phyloP scores from a whole-genome alignment of 2,113 vertebrate species.

The Otus sunia region DNA sequence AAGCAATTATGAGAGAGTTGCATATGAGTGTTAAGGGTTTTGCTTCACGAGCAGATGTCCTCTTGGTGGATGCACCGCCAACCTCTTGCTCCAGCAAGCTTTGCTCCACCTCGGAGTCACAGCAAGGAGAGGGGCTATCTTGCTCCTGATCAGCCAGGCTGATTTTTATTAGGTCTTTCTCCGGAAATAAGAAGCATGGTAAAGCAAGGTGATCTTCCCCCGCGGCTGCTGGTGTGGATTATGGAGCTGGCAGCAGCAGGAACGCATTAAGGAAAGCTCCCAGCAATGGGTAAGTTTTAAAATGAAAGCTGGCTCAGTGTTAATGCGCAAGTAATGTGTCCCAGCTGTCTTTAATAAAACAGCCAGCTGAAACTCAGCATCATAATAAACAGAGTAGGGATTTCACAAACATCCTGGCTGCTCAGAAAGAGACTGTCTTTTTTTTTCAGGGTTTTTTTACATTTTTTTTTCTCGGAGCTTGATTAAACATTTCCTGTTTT shows the following conservation, averaged over 20 bases:
- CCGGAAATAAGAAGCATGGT: slow-evolving; percentile 13
- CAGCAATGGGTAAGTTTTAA: slow-evolving; percentile 58
- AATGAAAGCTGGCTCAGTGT: slow-evolving; percentile 73
- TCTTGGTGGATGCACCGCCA: not conserved
- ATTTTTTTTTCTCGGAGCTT: slow-evolving; percentile 1
- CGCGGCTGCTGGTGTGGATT: slow-evolving; percentile 36
- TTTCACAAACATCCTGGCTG: slow-evolving; percentile 76
- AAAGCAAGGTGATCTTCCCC: slow-evolving; percentile 44
- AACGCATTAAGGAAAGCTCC: slow-evolving; percentile 41
- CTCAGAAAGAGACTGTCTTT: slow-evolving; percentile 16
- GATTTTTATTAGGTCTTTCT: slow-evolving; percentile 9
- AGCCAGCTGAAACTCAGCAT: slow-evolving; percentile 69
- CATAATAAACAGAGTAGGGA: slow-evolving; percentile 68
- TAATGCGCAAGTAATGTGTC: slow-evolving; percentile 74
- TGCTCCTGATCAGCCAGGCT: not conserved
- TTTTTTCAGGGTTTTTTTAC: not conserved
- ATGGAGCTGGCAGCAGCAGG: slow-evolving; percentile 69
- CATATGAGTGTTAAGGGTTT: not conserved
- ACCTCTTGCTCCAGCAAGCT: not conserved
- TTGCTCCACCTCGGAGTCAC: not conserved
- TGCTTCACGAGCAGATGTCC: slow-evolving; percentile 1
- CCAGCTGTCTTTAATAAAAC: slow-evolving; percentile 73
- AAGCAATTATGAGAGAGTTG: slow-evolving; percentile 31
- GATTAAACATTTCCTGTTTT: slow-evolving; percentile 77
- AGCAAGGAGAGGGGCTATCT: not conserved